A percentile compares a stretch with the other conserved stretches of the same genome.
These are phyloP conservation scores for western clawed frog (Xenopus tropicalis) DNA, from an alignment of 2,113 vertebrate species.

Conservation along the genomic window UCB_Xtro_10.0 CM004448.2:34681001-34681500, in stretches of 20 bases:
- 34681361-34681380: too few relatives aligned
- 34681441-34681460: too few relatives aligned
- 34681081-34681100: slow-evolving; percentile 25
- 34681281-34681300: slow-evolving; percentile 24
- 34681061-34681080: slow-evolving; percentile 17
- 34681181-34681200: slow-evolving; percentile 21
- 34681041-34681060: slow-evolving; percentile 24
- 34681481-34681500: too few relatives aligned
- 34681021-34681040: slow-evolving; percentile 9
- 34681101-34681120: slow-evolving; percentile 12
- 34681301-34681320: slow-evolving; percentile 7
- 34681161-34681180: slow-evolving; percentile 20
- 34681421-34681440: too few relatives aligned
- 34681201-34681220: slow-evolving; percentile 24
- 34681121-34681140: slow-evolving; percentile 5
- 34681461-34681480: too few relatives aligned
- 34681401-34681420: too few relatives aligned
- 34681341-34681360: slow-evolving; percentile 11
- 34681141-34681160: slow-evolving; percentile 1
- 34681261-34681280: slow-evolving; percentile 25
- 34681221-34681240: slow-evolving; percentile 10
- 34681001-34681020: not conserved
- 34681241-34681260: slow-evolving; percentile 24
- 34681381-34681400: too few relatives aligned
- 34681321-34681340: slow-evolving; percentile 34